Percentiles rank a stretch among this genome's conserved stretches.
Conservation (phyloP, 1,140 invertebrate species). For the Chironomus tepperi region DNA sequence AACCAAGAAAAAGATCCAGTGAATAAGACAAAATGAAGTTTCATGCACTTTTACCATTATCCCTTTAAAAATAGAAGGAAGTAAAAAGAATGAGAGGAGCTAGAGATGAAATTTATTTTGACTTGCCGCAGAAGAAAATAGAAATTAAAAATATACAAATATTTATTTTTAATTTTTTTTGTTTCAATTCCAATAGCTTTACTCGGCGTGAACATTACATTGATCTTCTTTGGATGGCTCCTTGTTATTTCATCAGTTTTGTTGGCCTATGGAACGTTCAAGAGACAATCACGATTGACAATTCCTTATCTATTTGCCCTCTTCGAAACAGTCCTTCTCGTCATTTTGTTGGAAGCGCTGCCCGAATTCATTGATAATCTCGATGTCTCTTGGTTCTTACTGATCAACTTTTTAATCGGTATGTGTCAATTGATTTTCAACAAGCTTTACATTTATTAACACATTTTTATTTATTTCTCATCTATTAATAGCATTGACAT, state of each 20-base stretch:
- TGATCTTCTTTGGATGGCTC: conserved; percentile 17
- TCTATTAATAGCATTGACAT: not conserved
- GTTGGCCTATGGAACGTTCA: not conserved
- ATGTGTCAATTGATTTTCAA: not conserved
- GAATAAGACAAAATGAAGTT: no score
- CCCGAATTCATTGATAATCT: not conserved
- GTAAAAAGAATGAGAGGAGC: not conserved
- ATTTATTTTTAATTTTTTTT: conserved; percentile 21
- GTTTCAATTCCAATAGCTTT: not conserved
- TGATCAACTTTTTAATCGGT: conserved; percentile 12
- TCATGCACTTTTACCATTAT: no score
- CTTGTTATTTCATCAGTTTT: not conserved
- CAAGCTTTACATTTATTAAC: not conserved
- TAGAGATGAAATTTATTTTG: not conserved
- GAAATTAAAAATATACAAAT: not conserved
- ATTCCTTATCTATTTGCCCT: conserved; percentile 1
- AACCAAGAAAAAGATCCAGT: no score
- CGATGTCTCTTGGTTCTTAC: not conserved
- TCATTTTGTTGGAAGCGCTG: not conserved
- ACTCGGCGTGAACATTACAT: not conserved
- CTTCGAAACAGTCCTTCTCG: not conserved
- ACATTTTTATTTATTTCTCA: not conserved
- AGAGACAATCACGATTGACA: not conserved
- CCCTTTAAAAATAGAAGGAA: not conserved
- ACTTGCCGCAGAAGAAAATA: not conserved